These are phyloP conservation scores for Acanthacorydalis orientalis DNA, from an alignment of 2,888 invertebrate genomes.

Conservation along the genomic window DNA sequence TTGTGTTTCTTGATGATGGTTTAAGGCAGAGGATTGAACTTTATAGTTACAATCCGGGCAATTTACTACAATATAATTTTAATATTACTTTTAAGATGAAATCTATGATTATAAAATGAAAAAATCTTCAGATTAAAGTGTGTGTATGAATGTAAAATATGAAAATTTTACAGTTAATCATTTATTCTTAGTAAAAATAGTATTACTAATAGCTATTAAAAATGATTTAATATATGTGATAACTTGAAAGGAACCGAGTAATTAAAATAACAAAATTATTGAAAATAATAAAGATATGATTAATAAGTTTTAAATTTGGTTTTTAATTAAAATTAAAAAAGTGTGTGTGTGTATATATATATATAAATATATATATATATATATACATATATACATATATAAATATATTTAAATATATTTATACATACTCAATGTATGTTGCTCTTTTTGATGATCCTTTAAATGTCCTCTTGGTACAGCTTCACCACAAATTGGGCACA, in stretches of 20 bases:
- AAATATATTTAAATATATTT: neutral
- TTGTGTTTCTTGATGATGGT: slow-evolving; percentile 32
- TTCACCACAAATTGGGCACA: slow-evolving; percentile 51
- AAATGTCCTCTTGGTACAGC: slow-evolving; percentile 41
- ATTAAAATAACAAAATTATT: too few species aligned
- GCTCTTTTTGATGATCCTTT: slow-evolving; percentile 6
- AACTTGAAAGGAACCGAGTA: too few species aligned
- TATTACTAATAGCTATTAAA: too few species aligned
- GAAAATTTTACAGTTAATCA: too few species aligned
- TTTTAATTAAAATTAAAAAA: neutral
- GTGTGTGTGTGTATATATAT: neutral
- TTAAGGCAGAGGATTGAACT: slow-evolving; percentile 31
- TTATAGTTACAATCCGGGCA: slow-evolving; percentile 32
- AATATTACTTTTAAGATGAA: slow-evolving; percentile 2
- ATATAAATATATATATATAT: neutral
- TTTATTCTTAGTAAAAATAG: too few species aligned
- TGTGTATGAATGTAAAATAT: too few species aligned
- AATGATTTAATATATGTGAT: too few species aligned
- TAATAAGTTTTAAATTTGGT: neutral
- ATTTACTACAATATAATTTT: slow-evolving; percentile 21
- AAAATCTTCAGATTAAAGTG: too few species aligned
- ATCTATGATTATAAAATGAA: neutral
- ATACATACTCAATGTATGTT: slow-evolving; percentile 9
- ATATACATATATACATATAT: neutral
- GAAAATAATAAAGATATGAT: neutral